phyloP scores from a whole-genome alignment of 2,797 vertebrate genomes.

The Chromis chromis region DNA sequence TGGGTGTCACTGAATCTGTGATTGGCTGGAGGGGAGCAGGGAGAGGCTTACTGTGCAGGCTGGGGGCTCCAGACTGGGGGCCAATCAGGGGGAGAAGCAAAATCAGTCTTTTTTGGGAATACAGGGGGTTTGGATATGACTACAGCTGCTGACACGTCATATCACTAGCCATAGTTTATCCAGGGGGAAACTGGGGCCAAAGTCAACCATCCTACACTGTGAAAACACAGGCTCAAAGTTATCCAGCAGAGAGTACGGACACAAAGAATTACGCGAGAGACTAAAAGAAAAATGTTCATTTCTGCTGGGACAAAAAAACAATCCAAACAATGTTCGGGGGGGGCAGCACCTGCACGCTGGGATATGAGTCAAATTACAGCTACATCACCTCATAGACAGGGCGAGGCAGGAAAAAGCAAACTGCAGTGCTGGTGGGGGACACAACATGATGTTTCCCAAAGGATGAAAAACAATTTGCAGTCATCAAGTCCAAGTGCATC shows the following conservation, averaged over 20 bases:
- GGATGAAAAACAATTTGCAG: slow-evolving; percentile 22
- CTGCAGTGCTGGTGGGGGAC: slow-evolving; percentile 33
- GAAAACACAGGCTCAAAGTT: slow-evolving; percentile 60
- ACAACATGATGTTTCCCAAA: slow-evolving; percentile 44
- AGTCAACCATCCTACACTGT: slow-evolving; percentile 71
- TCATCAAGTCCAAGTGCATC: slow-evolving; percentile 21
- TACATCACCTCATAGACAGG: slow-evolving; percentile 52
- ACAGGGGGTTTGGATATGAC: slow-evolving; percentile 62
- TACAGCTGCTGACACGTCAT: slow-evolving; percentile 70
- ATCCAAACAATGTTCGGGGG: slow-evolving; percentile 27
- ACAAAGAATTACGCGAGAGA: slow-evolving; percentile 41
- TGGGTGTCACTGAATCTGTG: slow-evolving; percentile 55
- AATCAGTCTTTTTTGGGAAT: slow-evolving; percentile 62
- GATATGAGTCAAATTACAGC: slow-evolving; percentile 47
- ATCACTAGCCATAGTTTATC: slow-evolving; percentile 45
- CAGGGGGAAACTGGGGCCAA: slow-evolving; percentile 62
- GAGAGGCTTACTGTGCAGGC: slow-evolving; percentile 65
- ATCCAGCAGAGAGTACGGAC: slow-evolving; percentile 39
- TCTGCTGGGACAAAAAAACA: slow-evolving; percentile 32
- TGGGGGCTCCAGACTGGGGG: slow-evolving; percentile 72
- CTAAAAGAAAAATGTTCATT: slow-evolving; percentile 33
- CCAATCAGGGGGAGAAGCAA: slow-evolving; percentile 73
- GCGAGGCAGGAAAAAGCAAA: slow-evolving; percentile 32
- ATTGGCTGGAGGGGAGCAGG: slow-evolving; percentile 72
- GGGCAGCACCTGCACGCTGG: slow-evolving; percentile 44